Evolutionary conservation across 2,888 invertebrate genomes (phyloP).

Genomic region (Steinernema hermaphroditum): DNA sequence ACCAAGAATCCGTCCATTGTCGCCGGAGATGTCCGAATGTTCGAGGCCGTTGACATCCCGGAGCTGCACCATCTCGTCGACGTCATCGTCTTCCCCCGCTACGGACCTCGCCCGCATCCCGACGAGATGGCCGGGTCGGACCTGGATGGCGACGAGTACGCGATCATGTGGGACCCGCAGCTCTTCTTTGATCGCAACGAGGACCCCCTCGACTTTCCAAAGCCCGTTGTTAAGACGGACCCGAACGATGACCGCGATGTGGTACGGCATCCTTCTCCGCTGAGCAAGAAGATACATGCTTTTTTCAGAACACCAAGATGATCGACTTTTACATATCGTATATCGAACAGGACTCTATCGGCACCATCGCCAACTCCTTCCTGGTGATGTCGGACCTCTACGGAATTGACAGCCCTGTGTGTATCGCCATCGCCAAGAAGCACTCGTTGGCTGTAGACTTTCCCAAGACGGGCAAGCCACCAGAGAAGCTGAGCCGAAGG

Average conservation of each 20-base stretch:
- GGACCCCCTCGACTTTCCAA: conserved; percentile 36
- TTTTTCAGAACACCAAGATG: conserved; percentile 36
- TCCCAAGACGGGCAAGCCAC: conserved; percentile 62
- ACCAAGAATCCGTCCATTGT: conserved; percentile 69
- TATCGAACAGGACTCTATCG: conserved; percentile 63
- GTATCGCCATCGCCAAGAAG: conserved; percentile 55
- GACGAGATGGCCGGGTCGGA: conserved; percentile 68
- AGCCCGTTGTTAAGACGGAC: not conserved
- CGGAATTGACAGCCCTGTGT: conserved; percentile 49
- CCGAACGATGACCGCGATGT: conserved; percentile 1
- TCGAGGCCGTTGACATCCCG: conserved; percentile 61
- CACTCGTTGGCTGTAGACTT: conserved; percentile 63
- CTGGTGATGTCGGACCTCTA: conserved; percentile 63
- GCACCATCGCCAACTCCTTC: conserved; percentile 62
- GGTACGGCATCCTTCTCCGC: not conserved
- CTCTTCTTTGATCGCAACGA: conserved; percentile 65
- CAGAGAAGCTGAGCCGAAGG: conserved; percentile 31
- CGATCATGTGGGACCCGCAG: conserved; percentile 66
- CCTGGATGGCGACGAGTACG: not conserved
- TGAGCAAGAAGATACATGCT: not conserved
- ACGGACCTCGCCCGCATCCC: conserved; percentile 68
- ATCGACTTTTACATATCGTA: conserved; percentile 65
- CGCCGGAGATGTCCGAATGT: conserved; percentile 68
- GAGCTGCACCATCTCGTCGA: conserved; percentile 65
- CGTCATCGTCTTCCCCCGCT: conserved; percentile 68